Base-by-base conservation (phyloP, 2,888 invertebrate genomes). In the Phlogophora meticulosa region DNA sequence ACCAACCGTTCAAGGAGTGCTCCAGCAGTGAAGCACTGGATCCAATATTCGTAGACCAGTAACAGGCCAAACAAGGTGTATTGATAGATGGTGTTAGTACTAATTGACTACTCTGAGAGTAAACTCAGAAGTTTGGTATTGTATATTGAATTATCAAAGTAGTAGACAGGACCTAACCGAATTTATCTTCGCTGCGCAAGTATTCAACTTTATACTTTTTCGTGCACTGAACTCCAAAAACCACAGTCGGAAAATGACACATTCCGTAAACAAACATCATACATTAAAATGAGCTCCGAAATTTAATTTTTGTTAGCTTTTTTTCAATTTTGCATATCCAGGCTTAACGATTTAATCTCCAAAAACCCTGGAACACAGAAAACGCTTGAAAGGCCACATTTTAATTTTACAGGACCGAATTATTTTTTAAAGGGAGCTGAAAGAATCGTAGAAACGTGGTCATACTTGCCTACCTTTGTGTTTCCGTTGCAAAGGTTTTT, bases 301-400 rank as follows among this genome's bases (percentile, higher is more conserved):
- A 69, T 71, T 64, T 70, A 64, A 76, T 76, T 76, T 60, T 65
- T 46, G 51, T 34, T 43, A 40, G 61, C 62, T 52, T 56, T 82
- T 83, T 86, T 85, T 83, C 84, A 85, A 88, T 88, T 86, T 84
- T 81, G 77, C 83, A 81, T 82, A 84, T 84, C 82, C 85, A 76
- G 66, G 80, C 74, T 86, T 81, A 85, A 75, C 80, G 75, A 71
- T 85, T 79, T 85, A 86, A 87, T 86, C 87, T 82, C 55, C 67
- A 73, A 86, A 82, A 80, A 62, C 59, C 67, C 65, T 72, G 79
- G 51, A 82, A 74, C 72, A 72, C 46, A 61, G 77, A 83, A 79
- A 78, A 56, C 63, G 66, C 49, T 74, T 61, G 75, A 82, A 83
- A 79, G 45, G 78, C 71, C 70, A 77, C 77, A 76, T 77, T 79